A percentile compares a stretch with the other conserved stretches of the same genome.
Evolutionary conservation across 2,888 invertebrate genomes (phyloP).

Genomic region (Drosophila subsilvestris): DNA sequence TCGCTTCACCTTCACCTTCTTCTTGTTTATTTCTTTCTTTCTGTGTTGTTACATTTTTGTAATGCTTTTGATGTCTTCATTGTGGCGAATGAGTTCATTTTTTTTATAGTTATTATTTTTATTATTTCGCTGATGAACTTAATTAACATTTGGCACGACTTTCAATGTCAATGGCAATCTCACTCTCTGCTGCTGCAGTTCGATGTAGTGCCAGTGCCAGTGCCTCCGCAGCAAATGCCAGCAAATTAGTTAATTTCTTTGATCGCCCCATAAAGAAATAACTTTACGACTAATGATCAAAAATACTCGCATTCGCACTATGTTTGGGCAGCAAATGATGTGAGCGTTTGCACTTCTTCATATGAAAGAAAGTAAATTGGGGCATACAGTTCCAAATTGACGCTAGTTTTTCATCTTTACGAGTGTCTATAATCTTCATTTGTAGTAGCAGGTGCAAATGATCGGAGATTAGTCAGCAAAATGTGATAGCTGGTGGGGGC

Average conservation of each 20-base stretch:
- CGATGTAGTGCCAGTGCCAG: conserved; percentile 1
- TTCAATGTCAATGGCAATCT: conserved; percentile 71
- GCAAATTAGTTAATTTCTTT: conserved; percentile 66
- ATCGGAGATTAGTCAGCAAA: background rate
- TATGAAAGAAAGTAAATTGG: conserved; percentile 30
- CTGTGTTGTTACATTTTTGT: conserved; percentile 32
- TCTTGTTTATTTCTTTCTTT: conserved; percentile 41
- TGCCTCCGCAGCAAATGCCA: conserved; percentile 9
- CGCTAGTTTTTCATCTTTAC: background rate
- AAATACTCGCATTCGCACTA: conserved; percentile 4
- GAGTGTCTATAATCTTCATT: background rate
- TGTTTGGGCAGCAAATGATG: conserved; percentile 32
- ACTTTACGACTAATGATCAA: conserved; percentile 39
- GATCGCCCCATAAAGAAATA: conserved; percentile 27
- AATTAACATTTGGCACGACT: conserved; percentile 74
- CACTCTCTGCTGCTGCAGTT: conserved; percentile 13
- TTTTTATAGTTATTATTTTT: conserved; percentile 37
- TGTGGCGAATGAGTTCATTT: conserved; percentile 17
- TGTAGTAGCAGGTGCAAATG: background rate
- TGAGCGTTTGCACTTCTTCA: conserved; percentile 9
- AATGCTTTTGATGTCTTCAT: conserved; percentile 62
- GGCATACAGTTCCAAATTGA: conserved; percentile 23
- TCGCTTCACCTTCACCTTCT: conserved; percentile 59
- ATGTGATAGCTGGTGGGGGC: background rate
- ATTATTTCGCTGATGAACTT: conserved; percentile 60